These are phyloP conservation scores for Magallana gigas DNA, from an alignment of 1,140 invertebrate species.

Conservation along the genomic window DNA sequence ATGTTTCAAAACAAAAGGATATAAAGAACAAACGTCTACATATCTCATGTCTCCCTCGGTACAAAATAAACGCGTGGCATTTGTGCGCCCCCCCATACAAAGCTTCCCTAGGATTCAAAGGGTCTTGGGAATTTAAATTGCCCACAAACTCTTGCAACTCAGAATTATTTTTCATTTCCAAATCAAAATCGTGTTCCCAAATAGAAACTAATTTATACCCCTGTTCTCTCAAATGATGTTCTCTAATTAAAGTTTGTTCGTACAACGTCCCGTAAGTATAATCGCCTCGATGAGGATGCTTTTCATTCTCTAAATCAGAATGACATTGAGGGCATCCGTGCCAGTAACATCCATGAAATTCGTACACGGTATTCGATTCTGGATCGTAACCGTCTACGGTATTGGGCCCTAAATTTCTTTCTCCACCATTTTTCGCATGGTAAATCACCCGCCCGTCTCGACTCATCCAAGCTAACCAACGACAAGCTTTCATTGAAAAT, in stretches of 20 bases:
- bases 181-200: background rate
- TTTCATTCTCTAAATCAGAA: background rate
- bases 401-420: slow-evolving; percentile 2
- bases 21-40: slow-evolving; percentile 39
- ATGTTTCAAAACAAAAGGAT: slow-evolving; percentile 40
- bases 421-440: slow-evolving; percentile 32
- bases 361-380: slow-evolving; percentile 44
- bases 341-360: slow-evolving; percentile 58
- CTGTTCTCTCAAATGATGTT: background rate
- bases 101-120: slow-evolving; percentile 24
- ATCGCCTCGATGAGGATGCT: background rate
- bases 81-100: slow-evolving; percentile 46
- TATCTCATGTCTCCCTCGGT: slow-evolving; percentile 39
- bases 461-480: background rate
- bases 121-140: background rate
- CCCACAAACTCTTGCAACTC: background rate
- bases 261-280: background rate
- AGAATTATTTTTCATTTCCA: background rate
- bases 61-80: slow-evolving; percentile 32
- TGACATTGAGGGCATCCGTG: slow-evolving; percentile 61
- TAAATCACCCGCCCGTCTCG: background rate
- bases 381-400: slow-evolving; percentile 11
- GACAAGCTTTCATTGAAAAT: background rate
- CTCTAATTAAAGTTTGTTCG: background rate
- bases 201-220: background rate